Percentiles rank a stretch among this genome's conserved stretches.
Conservation (phyloP, 2,113 vertebrate species). For the Progne subis region DNA sequence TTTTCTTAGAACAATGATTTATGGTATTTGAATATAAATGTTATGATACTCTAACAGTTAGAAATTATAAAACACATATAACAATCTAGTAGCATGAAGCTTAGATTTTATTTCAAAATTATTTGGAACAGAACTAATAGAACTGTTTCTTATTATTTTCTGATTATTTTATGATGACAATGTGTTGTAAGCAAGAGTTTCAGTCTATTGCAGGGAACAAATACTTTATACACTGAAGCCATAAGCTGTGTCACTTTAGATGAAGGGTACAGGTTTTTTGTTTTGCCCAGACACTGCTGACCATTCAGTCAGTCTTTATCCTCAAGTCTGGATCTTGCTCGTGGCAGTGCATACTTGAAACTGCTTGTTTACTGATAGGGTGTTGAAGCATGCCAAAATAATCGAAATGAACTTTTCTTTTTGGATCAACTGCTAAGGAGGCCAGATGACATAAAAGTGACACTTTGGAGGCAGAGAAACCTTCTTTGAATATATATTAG, state of each 20-base stretch:
- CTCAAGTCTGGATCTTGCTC: neutral
- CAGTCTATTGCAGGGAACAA: neutral
- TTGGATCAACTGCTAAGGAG: neutral
- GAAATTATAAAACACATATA: neutral
- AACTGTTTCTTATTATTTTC: neutral
- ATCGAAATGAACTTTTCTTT: slow-evolving; percentile 8
- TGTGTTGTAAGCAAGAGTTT: neutral
- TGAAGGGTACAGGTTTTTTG: neutral
- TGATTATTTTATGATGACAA: neutral
- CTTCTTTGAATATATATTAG: neutral
- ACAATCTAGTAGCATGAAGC: neutral
- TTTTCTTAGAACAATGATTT: neutral
- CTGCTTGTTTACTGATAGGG: neutral
- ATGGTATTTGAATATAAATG: neutral
- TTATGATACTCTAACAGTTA: neutral
- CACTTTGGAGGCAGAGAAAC: neutral
- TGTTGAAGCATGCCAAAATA: neutral
- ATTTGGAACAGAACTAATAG: neutral
- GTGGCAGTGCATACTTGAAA: neutral
- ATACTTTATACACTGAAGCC: neutral
- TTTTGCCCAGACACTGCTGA: neutral
- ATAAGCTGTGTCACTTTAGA: neutral
- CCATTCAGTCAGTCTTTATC: neutral
- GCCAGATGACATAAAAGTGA: neutral
- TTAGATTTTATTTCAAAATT: neutral